Evolutionary conservation across 2,113 vertebrate species (phyloP).

Genomic region (Haplochromis vanheusdeni): DNA sequence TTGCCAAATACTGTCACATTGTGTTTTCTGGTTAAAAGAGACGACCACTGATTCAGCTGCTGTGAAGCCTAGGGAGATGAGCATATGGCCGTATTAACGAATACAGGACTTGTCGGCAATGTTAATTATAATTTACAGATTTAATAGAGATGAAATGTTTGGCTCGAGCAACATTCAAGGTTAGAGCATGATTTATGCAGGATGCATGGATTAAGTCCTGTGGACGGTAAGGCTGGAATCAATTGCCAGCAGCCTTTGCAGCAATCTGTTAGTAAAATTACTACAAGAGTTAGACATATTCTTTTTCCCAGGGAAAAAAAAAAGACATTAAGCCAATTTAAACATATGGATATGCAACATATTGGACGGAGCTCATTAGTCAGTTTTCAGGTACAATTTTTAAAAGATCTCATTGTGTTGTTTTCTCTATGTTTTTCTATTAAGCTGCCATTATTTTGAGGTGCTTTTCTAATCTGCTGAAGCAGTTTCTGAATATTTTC

Average conservation of each 20-base stretch:
- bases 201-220: slow-evolving; percentile 25
- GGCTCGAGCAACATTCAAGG: slow-evolving; percentile 50
- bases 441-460: background rate
- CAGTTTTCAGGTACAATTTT: background rate
- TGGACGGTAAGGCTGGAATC: slow-evolving; percentile 1
- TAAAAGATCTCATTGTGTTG: background rate
- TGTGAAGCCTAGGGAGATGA: slow-evolving; percentile 44
- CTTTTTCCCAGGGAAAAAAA: background rate
- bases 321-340: background rate
- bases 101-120: slow-evolving; percentile 28
- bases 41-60: slow-evolving; percentile 55
- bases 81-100: slow-evolving; percentile 52
- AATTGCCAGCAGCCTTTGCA: slow-evolving; percentile 21
- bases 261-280: slow-evolving; percentile 29
- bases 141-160: slow-evolving; percentile 55
- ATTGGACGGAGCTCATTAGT: background rate
- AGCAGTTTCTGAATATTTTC: background rate
- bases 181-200: slow-evolving; percentile 44
- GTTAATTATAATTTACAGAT: slow-evolving; percentile 55
- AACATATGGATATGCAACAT: background rate
- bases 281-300: background rate
- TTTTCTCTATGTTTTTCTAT: background rate
- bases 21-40: slow-evolving; percentile 65
- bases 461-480: background rate
- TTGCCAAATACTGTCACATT: slow-evolving; percentile 62